Conservation (phyloP, 1,140 invertebrate genomes). For the Pemphigus obesinymphae region DNA sequence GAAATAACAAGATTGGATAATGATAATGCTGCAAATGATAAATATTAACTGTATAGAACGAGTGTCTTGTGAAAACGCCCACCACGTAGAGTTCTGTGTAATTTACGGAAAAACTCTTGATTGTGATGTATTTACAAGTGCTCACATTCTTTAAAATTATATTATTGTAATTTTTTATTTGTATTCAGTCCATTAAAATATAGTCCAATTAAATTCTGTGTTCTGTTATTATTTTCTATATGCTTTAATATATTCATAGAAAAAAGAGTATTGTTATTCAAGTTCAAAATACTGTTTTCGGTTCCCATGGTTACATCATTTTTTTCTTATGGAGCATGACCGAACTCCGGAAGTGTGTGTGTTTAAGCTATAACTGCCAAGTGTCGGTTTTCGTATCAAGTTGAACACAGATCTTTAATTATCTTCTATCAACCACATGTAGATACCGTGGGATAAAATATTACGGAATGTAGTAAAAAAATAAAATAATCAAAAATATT, state of each 20-base stretch:
- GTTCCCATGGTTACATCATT: constrained; percentile 8
- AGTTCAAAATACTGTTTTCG: not conserved
- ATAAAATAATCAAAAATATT: not conserved
- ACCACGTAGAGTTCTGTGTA: too few relatives aligned
- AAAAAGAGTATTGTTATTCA: not conserved
- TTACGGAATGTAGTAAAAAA: not conserved
- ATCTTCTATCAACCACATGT: not conserved
- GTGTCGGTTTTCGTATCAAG: not conserved
- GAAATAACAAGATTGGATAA: not conserved
- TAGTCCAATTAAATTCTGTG: not conserved
- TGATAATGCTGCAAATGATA: too few relatives aligned
- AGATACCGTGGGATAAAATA: not conserved
- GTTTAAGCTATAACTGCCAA: not conserved
- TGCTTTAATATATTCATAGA: not conserved
- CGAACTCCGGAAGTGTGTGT: constrained; percentile 25
- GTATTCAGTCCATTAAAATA: not conserved
- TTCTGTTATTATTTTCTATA: not conserved
- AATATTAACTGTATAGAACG: too few relatives aligned
- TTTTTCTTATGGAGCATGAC: not conserved
- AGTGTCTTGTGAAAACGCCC: not conserved
- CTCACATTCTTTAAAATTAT: not conserved
- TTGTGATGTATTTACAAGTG: not conserved
- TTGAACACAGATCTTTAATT: constrained; percentile 9
- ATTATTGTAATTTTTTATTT: not conserved
- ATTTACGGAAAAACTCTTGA: not conserved